phyloP scores from a whole-genome alignment of 2,113 vertebrate genomes.

The Rhabdomys dilectus region DNA sequence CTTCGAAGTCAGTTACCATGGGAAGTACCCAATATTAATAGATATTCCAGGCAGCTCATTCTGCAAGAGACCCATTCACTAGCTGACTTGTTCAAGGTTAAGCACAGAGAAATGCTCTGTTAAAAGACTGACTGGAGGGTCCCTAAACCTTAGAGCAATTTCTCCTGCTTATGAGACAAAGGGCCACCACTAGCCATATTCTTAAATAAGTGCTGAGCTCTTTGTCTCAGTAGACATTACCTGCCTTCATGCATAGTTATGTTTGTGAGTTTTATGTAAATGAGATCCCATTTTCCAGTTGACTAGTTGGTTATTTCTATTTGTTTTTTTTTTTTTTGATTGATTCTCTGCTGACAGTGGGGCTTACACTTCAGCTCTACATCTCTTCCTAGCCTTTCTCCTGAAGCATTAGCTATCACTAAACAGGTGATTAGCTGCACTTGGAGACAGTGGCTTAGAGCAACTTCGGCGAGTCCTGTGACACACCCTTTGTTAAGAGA shows the following conservation, averaged over 20 bases:
- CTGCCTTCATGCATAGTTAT: neutral
- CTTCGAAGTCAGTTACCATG: neutral
- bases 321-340: slow-evolving; percentile 56
- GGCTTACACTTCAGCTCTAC: neutral
- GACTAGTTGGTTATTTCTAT: slow-evolving; percentile 47
- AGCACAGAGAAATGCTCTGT: accelerated
- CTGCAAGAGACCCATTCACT: accelerated
- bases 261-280: slow-evolving; percentile 55
- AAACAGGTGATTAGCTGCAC: slow-evolving; percentile 40
- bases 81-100: neutral
- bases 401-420: slow-evolving; percentile 58
- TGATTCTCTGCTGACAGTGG: slow-evolving; percentile 51
- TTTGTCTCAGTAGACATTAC: neutral
- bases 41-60: neutral
- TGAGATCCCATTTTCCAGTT: slow-evolving; percentile 56
- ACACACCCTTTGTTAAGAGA: slow-evolving; percentile 55
- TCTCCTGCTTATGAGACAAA: neutral
- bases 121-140: neutral
- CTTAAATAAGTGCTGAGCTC: neutral
- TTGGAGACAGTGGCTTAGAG: slow-evolving; percentile 40
- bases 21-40: neutral
- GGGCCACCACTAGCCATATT: no score
- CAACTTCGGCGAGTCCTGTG: neutral
- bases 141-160: neutral
- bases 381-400: neutral